These are phyloP conservation scores for Polietes domitor DNA, from an alignment of 2,888 invertebrate species.

Conservation along the genomic window DNA sequence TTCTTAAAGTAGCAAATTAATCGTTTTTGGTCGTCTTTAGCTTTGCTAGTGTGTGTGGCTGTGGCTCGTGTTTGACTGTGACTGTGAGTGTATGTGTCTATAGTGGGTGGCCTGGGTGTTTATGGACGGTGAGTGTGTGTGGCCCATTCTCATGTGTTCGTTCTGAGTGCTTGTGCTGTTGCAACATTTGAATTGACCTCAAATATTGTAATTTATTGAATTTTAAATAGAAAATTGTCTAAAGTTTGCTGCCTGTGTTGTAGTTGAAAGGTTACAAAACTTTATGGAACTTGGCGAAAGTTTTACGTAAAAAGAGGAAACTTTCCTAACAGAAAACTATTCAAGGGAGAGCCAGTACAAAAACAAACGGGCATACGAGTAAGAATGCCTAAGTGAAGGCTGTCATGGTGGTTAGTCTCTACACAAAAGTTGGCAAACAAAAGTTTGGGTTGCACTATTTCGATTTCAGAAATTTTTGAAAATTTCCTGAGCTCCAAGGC, in stretches of 20 bases:
- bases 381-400: background rate
- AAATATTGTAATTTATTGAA: slow-evolving; percentile 46
- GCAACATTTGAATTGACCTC: slow-evolving; percentile 34
- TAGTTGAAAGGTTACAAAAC: slow-evolving; percentile 44
- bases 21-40: background rate
- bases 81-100: background rate
- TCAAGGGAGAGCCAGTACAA: background rate
- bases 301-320: background rate
- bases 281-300: slow-evolving; percentile 2
- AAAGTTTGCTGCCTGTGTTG: slow-evolving; percentile 28
- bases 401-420: slow-evolving; percentile 8
- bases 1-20: slow-evolving; percentile 7
- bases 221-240: slow-evolving; percentile 35
- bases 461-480: no score
- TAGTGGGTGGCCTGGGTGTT: background rate
- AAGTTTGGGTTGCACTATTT: no score
- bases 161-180: background rate
- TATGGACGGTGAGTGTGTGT: background rate
- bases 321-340: slow-evolving; percentile 1
- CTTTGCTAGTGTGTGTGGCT: background rate
- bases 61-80: background rate
- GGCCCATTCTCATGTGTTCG: background rate
- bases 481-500: no score
- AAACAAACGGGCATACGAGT: slow-evolving; percentile 10
- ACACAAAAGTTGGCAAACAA: no score